Evolutionary conservation across 2,797 vertebrate genomes (phyloP), one percentile per base, ranked within the genome.

Genomic region (Silurus lanzhouensis): DNA sequence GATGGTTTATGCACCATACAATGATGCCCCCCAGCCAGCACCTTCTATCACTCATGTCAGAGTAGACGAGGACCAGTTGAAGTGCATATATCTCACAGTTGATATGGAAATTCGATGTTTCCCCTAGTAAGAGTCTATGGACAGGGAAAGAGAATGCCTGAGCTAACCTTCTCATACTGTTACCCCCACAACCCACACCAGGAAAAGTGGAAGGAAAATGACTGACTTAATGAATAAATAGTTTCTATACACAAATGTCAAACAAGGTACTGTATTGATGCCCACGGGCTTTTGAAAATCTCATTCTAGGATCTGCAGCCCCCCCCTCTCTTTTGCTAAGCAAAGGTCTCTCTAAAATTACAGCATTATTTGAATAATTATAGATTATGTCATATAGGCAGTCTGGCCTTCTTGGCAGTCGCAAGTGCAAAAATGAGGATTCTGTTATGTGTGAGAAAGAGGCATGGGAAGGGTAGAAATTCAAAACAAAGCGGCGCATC

Each of bases 281-380:
- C 2, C 58, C 31, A 14, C 19, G 9, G 27, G 10, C 0, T 38
- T 78, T 6, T 5, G 60, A 13, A 38, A 57, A 77, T 78, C 10
- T 13, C 10, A 78, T 38, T 57, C 19, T 60, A 44, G 17, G 7
- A 61, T 22, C 25, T 27, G 15, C 82, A 83, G n/a, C 12, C 2
- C 63, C 31, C 55, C 25, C 70, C 44, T 38, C 20, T 48, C 44
- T 48, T 52, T n/a, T 57, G 1, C 14, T 76, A 57, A 57, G 25
- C 70, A 76, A 17, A 76, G 6, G 3, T 63, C 14, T 52, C 9
- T 72, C 57, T 48, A n/a, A 20, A 72, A 72, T 27, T 19, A 12
- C 0, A 46, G 70, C 14, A 85, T 57, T 17, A 76, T n/a, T 72
- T 22, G 22, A 76, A 60, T 78, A 78, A 78, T 78, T 78, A 60